Evolutionary conservation across 2,797 vertebrate genomes (phyloP), one percentile per base, ranked within the genome.

Genomic region (Chelon auratus): DNA sequence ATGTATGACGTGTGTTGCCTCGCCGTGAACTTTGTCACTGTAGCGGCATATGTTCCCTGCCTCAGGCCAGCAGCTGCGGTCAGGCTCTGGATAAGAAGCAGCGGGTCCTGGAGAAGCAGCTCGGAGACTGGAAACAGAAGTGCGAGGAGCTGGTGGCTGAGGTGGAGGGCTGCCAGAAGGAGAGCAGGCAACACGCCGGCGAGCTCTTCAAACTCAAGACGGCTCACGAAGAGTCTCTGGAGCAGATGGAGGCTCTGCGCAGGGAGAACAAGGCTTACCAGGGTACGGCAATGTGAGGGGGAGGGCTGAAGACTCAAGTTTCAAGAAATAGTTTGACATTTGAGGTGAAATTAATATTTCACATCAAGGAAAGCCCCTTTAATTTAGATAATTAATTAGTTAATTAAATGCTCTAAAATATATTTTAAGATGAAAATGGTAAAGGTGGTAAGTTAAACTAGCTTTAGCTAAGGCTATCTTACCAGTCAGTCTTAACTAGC

Each of bases 141-240:
- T 94, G 93, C 5, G 95, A 96, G 77, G 95, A 96, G 68, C 87
- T 96, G 80, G 85, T 95, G 78, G 69, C 62, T 0, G 95, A 95
- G 75, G 91, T 96, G 83, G 95, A 96, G 75, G 77, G 86, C 55
- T 95, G 94, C 68, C 95, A 95, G 92, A 95, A 95, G 83, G 95
- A 96, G 87, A 94, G 94, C 82, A 62, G 93, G 15, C 92, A 90
- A 10, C 94, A 94, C 9, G 79, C 92, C 61, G 78, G 89, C 0
- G 95, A 96, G 82, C 94, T 96, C 74, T 95, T 95, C 78, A 95
- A 95, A 66, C 87, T 96, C 62, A 95, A 94, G 89, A 95, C 93
- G 0, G 78, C 85, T 30, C 92, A 95, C 0, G 95, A 95, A 71
- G 95, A 96, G 88, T 82, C 90, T 2, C 72, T 95, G 79, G 95